Percentiles rank a stretch among this genome's conserved stretches.
Evolutionary conservation across 2,113 vertebrate genomes (phyloP).

Genomic region (Heteronetta atricapilla): DNA sequence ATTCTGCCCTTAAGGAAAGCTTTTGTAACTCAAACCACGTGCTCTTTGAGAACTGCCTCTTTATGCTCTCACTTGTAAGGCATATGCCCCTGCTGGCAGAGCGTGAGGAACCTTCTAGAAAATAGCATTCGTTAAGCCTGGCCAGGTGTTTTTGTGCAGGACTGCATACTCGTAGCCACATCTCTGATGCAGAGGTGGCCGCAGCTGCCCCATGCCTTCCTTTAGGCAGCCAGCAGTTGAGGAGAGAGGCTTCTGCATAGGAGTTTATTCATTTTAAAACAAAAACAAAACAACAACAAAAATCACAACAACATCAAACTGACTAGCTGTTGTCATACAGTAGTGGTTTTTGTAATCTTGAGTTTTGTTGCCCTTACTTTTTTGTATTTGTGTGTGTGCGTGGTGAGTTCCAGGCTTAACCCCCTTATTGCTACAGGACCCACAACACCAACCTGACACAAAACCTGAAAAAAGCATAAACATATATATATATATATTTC

Average conservation of each 20-base stretch:
- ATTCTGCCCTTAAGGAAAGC: slow-evolving; percentile 61
- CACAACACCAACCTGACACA: neutral
- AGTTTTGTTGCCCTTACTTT: neutral
- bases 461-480: neutral
- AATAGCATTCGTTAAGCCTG: neutral
- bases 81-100: neutral
- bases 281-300: too few species aligned
- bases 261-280: neutral
- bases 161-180: neutral
- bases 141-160: slow-evolving; percentile 16
- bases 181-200: neutral
- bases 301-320: neutral
- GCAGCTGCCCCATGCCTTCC: slow-evolving; percentile 9
- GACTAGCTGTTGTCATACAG: neutral
- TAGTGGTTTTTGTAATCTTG: neutral
- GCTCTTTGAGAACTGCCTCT: slow-evolving; percentile 20
- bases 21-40: slow-evolving; percentile 38
- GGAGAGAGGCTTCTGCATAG: neutral
- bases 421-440: neutral
- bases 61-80: neutral
- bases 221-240: neutral
- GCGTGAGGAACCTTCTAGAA: slow-evolving; percentile 33
- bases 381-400: neutral
- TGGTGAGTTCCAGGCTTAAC: neutral
- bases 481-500: neutral